Base-by-base conservation (phyloP, 2,113 vertebrate genomes). In the Macquaria australasica region DNA sequence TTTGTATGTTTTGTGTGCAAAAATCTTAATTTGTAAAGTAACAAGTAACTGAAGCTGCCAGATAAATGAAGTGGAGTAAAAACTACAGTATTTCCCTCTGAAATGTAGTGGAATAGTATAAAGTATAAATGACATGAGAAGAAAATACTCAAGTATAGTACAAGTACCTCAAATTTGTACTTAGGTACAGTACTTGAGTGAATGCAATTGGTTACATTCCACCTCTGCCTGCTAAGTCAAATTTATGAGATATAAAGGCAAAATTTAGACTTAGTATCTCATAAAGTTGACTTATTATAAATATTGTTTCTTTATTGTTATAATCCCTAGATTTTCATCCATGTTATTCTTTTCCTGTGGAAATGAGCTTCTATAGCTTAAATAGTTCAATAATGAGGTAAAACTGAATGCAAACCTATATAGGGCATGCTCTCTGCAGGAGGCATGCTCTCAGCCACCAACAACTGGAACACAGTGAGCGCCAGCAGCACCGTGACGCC, bases 381-480 rank as follows among this genome's bases (percentile, higher is more conserved):
- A 59, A 71, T 60, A 34, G 4, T 69, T 80, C 1, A 62, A 39
- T 23, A 25, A 43, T 53, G 3, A 41, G 25, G 3, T 1, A 53
- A 66, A 60, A 51, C 15, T 16, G 28, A 78, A 79, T 31, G 62
- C 90, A 95, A 73, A 99, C 98, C 98, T 93, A 99, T 99, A 28
- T 99, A 95, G 45, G 98, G 98, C 31, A 99, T 97, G 2, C 96
- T 99, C 94, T 99, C 98, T 25, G 98, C 98, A 37, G 98, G 98
- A 1, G 98, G 98, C 98, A 99, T 99, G 94, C 98, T 99, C 94
- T 99, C 98, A 56, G 98, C 98, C 91, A 99, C 98, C 97, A 99
- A 96, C 75, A 99, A 91, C 93, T 99, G 98, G 89, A 99, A 99
- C 66, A 99, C 98, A 0, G 98, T 99, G 80, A 99, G 96, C 2